Evolutionary conservation across 2,113 vertebrate species (phyloP).

Genomic region (Romanogobio albipinnatus): DNA sequence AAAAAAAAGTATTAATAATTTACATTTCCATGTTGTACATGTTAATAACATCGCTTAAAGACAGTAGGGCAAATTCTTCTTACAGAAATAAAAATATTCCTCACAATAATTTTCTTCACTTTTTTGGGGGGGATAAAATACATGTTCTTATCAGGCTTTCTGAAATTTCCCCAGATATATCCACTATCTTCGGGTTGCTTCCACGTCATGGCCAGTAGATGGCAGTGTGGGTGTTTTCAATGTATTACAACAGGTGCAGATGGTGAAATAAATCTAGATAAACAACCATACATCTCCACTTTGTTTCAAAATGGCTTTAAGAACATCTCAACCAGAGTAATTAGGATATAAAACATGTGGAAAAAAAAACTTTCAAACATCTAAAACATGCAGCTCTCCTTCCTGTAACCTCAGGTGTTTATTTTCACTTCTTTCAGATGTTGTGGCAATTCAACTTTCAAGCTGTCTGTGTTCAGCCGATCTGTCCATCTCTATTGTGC

Average conservation of each 20-base stretch:
- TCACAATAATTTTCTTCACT: no score
- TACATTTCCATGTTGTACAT: no score
- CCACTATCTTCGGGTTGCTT: neutral
- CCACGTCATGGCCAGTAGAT: neutral
- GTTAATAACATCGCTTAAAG: no score
- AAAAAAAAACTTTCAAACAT: neutral
- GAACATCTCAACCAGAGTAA: slow-evolving; percentile 15
- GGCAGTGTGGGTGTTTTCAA: neutral
- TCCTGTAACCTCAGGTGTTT: neutral
- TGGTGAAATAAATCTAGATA: slow-evolving; percentile 13
- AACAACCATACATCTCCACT: slow-evolving; percentile 21
- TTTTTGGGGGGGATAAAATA: no score
- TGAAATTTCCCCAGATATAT: neutral
- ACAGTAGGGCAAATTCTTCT: neutral
- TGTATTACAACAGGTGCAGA: neutral
- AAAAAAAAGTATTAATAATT: no score
- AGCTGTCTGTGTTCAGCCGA: neutral
- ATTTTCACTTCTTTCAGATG: neutral
- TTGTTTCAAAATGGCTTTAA: slow-evolving; percentile 12
- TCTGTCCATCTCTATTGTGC: slow-evolving; percentile 19
- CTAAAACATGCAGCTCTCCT: neutral
- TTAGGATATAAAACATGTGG: slow-evolving; percentile 21
- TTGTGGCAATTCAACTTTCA: neutral
- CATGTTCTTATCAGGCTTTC: neutral
- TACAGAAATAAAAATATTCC: neutral